Conservation (phyloP, 2,888 invertebrate genomes). For the Drosophila bunnanda region DNA sequence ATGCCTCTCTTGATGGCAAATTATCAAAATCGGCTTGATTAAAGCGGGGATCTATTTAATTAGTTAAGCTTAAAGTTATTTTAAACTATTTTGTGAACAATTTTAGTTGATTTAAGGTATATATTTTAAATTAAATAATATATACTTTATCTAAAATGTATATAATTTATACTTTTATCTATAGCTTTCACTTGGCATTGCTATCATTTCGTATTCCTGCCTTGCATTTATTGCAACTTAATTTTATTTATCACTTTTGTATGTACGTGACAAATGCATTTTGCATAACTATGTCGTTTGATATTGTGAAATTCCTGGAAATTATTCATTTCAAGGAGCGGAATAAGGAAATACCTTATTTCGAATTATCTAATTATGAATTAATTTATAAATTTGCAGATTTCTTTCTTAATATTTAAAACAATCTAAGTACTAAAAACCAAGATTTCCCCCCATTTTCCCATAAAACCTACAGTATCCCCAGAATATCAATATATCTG, state of each 20-base stretch:
- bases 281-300: conserved; percentile 1
- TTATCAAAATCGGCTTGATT: conserved; percentile 6
- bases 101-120: no score
- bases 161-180: background rate
- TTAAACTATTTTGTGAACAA: background rate
- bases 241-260: background rate
- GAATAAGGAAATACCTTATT: background rate
- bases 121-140: no score
- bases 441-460: background rate
- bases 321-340: background rate
- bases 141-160: background rate
- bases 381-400: no score
- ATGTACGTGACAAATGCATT: conserved; percentile 11
- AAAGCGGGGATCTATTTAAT: background rate
- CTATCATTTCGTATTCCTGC: background rate
- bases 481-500: background rate
- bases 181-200: no score
- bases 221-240: conserved; percentile 1
- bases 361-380: background rate
- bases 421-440: background rate
- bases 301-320: background rate
- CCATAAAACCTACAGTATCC: background rate
- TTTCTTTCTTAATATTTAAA: no score
- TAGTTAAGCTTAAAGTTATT: background rate
- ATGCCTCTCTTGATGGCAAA: conserved; percentile 3